phyloP scores from a whole-genome alignment of 2,888 invertebrate species.

The Abscondita cerata region DNA sequence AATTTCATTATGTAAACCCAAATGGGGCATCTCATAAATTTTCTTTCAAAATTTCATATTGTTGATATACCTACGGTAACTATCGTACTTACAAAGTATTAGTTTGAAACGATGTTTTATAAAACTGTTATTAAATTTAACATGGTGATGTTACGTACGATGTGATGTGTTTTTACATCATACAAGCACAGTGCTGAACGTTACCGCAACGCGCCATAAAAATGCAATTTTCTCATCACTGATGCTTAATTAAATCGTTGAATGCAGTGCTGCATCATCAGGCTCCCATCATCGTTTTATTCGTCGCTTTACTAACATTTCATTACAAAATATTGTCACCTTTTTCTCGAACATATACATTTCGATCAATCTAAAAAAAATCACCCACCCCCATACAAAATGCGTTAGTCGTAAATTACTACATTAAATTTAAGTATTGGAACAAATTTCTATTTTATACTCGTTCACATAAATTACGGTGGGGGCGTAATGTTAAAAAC shows the following conservation, averaged over 20 bases:
- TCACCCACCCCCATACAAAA: too few relatives aligned
- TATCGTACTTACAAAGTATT: constrained; percentile 24
- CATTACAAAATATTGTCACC: constrained; percentile 14
- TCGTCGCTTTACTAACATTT: constrained; percentile 14
- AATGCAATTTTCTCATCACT: constrained; percentile 41
- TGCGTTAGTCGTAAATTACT: too few relatives aligned
- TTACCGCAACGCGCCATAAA: constrained; percentile 39
- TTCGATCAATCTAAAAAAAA: not conserved
- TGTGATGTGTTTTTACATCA: constrained; percentile 11
- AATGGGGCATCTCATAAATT: constrained; percentile 3
- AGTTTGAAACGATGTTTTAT: constrained; percentile 19
- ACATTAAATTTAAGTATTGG: too few relatives aligned
- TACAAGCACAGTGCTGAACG: constrained; percentile 30
- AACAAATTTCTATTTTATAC: too few relatives aligned
- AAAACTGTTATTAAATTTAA: constrained; percentile 25
- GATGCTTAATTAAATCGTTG: constrained; percentile 43
- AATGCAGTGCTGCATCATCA: constrained; percentile 38
- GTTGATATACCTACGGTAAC: constrained; percentile 9
- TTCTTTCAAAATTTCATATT: constrained; percentile 14
- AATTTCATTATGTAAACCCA: not conserved
- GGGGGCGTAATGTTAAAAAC: too few relatives aligned
- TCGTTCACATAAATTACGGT: too few relatives aligned
- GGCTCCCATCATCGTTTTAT: constrained; percentile 31
- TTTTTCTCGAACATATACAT: constrained; percentile 6
- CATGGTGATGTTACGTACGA: constrained; percentile 20